Evolutionary conservation across 2,888 invertebrate species (phyloP).

Genomic region (Ophion ventricosus): DNA sequence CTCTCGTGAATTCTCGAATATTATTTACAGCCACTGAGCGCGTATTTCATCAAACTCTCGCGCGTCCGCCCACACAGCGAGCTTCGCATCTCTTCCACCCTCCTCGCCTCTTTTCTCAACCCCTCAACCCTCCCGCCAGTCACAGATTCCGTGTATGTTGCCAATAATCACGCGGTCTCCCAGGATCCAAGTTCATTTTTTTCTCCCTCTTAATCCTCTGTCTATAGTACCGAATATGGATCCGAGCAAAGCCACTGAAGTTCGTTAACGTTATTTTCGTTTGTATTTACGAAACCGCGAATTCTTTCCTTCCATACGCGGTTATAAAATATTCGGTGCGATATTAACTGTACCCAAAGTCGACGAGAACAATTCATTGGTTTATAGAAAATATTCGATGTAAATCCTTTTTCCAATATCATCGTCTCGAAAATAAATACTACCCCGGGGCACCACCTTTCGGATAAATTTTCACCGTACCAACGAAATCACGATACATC

Average conservation of each 20-base stretch:
- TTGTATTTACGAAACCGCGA: background rate
- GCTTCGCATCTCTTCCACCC: slow-evolving; percentile 22
- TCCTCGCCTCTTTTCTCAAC: background rate
- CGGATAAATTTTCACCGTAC: too few species aligned
- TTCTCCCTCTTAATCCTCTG: background rate
- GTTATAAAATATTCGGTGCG: background rate
- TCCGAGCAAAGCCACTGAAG: background rate
- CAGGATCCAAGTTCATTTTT: slow-evolving; percentile 19
- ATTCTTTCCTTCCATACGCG: background rate
- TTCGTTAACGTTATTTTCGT: slow-evolving; percentile 25
- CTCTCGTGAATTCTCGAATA: slow-evolving; percentile 54
- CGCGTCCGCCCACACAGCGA: slow-evolving; percentile 48
- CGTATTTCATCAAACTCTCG: slow-evolving; percentile 68
- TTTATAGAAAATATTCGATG: too few species aligned
- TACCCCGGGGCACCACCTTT: too few species aligned
- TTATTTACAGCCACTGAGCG: slow-evolving; percentile 67
- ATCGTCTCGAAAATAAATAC: too few species aligned
- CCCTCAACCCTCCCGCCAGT: background rate
- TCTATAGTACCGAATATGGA: background rate
- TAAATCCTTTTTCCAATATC: too few species aligned
- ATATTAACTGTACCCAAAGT: too few species aligned
- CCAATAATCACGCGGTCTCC: slow-evolving; percentile 26
- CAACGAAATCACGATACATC: too few species aligned
- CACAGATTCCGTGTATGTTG: slow-evolving; percentile 4
- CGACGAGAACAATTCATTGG: too few species aligned